Base-by-base conservation (phyloP, 2,888 invertebrate species). In the Linnaemya tessellans region DNA sequence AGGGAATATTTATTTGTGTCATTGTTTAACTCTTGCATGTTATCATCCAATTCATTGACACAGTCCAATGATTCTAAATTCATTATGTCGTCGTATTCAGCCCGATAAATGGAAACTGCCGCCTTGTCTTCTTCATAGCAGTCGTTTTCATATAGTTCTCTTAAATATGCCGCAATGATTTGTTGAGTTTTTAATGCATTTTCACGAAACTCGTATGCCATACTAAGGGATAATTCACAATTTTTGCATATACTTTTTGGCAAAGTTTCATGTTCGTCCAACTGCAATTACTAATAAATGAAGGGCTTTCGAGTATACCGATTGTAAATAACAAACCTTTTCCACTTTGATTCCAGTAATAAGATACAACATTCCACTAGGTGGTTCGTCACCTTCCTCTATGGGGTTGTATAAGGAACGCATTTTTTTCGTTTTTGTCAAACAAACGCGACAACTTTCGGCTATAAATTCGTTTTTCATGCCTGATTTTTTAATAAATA, bases 181-280 rank as follows among this genome's bases (percentile, higher is more conserved):
- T 87, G 82, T 41, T 92, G 91, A 3, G 90, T 89, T 22, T 88
- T 90, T 9, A 91, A 54, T 0, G 92, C 92, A 86, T 89, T 90
- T 51, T 87, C 89, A 0, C 91, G 91, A 62, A 92, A 91, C 80
- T 91, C 89, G 75, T 88, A 92, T 1, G 91, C 91, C 89, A 92
- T 89, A 70, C 89, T 92, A 0, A 92, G 87, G 13, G 91, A 89
- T 7, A 91, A 87, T 73, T 91, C 91, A 87, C 91, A 92, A 13
- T 87, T 87, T 74, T 89, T 90, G 67, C 91, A 92, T 71, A 92
- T 92, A 15, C 88, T 88, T 43, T 90, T 88, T 8, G 91, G 91
- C n/a, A 91, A 86, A 38, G 87, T 87, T 11, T 89, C 89, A 41
- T 87, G 87, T 4, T 87, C 88, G 80, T 89, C 67, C 13, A 67